phyloP scores from a whole-genome alignment of 2,113 vertebrate species.

The Poicephalus meyeri region DNA sequence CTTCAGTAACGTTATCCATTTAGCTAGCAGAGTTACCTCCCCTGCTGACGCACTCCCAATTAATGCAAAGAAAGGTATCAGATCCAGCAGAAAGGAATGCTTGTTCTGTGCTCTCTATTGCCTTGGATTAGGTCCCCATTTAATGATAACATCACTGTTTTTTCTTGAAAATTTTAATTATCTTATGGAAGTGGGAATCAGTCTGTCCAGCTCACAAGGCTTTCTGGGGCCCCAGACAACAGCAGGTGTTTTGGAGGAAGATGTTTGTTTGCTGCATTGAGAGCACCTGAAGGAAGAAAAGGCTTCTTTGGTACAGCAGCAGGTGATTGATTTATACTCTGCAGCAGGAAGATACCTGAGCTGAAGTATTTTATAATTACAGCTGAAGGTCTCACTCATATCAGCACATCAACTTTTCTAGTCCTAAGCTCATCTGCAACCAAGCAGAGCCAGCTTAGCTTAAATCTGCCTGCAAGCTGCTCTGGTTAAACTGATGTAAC shows the following conservation, averaged over 20 bases:
- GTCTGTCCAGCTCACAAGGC: neutral
- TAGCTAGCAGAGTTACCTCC: slow-evolving; percentile 50
- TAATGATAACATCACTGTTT: slow-evolving; percentile 12
- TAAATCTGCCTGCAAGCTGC: neutral
- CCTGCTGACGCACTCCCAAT: slow-evolving; percentile 56
- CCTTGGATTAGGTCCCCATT: slow-evolving; percentile 41
- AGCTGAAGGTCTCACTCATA: accelerated
- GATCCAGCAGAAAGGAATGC: slow-evolving; percentile 30
- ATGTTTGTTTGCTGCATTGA: accelerated
- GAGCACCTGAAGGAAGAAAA: neutral
- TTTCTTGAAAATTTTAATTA: slow-evolving; percentile 6
- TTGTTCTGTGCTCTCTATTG: slow-evolving; percentile 10
- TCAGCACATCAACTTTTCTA: neutral
- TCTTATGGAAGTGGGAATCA: neutral
- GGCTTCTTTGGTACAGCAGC: neutral
- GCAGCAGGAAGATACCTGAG: neutral
- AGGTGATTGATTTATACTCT: neutral
- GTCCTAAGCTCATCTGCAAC: neutral
- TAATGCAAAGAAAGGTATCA: slow-evolving; percentile 63
- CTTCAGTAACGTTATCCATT: slow-evolving; percentile 44
- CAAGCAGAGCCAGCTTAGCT: neutral
- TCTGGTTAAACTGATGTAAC: neutral
- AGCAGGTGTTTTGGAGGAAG: neutral
- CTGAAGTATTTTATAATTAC: slow-evolving; percentile 5
- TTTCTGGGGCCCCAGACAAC: accelerated